A percentile compares a stretch with the other conserved stretches of the same genome.
Evolutionary conservation across 2,888 invertebrate species (phyloP).

Genomic region (Empis livida): DNA sequence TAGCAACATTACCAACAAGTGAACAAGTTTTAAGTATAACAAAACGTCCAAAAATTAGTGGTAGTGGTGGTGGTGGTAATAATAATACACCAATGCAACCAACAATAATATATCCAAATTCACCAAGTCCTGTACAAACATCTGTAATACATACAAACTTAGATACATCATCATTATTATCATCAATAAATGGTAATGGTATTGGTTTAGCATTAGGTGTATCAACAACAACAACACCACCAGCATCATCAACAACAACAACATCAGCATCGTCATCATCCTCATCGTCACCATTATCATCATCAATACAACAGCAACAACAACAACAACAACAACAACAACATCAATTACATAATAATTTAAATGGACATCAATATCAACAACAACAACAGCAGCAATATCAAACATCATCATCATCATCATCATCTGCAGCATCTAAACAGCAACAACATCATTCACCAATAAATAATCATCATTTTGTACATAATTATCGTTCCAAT

Average conservation of each 20-base stretch:
- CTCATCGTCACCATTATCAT: conserved; percentile 10
- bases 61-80: no score
- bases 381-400: conserved; percentile 10
- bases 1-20: conserved; percentile 70
- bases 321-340: conserved; percentile 9
- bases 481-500: neutral
- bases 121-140: conserved; percentile 44
- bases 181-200: conserved; percentile 25
- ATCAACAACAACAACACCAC: conserved; percentile 7
- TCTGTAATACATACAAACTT: conserved; percentile 37
- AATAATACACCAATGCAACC: conserved; percentile 38
- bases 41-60: conserved; percentile 45
- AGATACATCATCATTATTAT: conserved; percentile 7
- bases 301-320: conserved; percentile 8
- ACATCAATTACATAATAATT: conserved; percentile 6
- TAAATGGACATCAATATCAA: conserved; percentile 9
- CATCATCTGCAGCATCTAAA: conserved; percentile 10
- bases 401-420: conserved; percentile 18
- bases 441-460: conserved; percentile 8
- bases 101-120: conserved; percentile 44
- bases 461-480: conserved; percentile 4
- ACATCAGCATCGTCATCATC: conserved; percentile 7
- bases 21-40: conserved; percentile 76
- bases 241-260: conserved; percentile 8
- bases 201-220: no score